Evolutionary conservation across 2,113 vertebrate genomes (phyloP), one percentile per base, ranked within the genome.

Genomic region (Conger conger): DNA sequence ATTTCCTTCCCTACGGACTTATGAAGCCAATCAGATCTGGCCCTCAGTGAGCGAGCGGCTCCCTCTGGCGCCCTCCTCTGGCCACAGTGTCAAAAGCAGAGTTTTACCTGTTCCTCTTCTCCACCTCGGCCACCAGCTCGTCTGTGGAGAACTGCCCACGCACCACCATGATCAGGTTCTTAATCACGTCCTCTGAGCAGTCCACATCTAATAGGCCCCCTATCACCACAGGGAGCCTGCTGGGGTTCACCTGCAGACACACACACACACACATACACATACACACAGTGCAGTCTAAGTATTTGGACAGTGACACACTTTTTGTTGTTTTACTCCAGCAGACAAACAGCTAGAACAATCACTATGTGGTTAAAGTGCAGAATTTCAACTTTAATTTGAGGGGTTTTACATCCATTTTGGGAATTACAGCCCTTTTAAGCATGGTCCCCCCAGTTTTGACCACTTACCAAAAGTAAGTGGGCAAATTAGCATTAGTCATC

Each of bases 81-180:
- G 54, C 54, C 54, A 9, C 5, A 60, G 57, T 3, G 57, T 9
- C 7, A 20, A 17, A 17, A 77, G 30, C 76, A 36, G 27, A 13
- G 6, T 23, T 84, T 18, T 89, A 98, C 97, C 97, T 92, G 91
- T 98, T 98, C 92, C 97, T 96, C 90, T 98, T 98, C 89, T 98
- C 97, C 40, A 97, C 97, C 93, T 99, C 97, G 7, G 96, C 96
- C 86, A 99, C 97, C 84, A 98, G 92, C 85, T 98, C 97, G 84
- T 98, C 97, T 0, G 97, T 98, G 80, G 97, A 98, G 91, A 99
- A 99, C 85, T 97, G 96, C 54, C 97, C 97, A 91, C 95, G 95
- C 85, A 98, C 97, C 82, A 97, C 96, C 95, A 96, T 96, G 89
- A 98, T 97, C 83, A 98, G 93, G 87, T 97, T 98, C 90, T 97